Conservation (phyloP, 2,113 vertebrate species). For the Heteronetta atricapilla region DNA sequence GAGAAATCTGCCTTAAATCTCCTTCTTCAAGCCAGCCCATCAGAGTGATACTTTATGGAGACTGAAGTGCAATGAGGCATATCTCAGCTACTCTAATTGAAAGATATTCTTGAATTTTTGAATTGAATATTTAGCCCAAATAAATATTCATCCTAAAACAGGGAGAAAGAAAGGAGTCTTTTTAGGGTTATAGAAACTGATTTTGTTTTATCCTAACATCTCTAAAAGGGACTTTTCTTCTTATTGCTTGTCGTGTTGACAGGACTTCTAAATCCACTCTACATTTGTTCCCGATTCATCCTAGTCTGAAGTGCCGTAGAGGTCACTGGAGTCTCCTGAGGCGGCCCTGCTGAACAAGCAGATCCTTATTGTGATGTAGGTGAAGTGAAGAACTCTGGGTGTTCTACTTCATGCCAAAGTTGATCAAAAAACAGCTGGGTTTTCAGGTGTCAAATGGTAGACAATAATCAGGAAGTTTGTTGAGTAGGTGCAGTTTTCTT, state of each 20-base stretch:
- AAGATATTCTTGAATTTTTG: neutral
- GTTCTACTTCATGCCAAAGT: neutral
- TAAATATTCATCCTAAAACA: neutral
- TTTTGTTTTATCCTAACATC: neutral
- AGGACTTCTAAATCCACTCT: neutral
- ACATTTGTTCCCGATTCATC: neutral
- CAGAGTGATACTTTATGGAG: neutral
- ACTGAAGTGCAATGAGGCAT: neutral
- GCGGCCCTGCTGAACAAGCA: neutral
- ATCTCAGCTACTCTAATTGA: neutral
- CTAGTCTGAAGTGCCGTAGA: neutral
- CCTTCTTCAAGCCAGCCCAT: neutral
- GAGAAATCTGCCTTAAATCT: neutral
- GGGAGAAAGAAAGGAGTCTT: neutral
- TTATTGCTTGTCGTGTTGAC: neutral
- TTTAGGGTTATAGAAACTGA: neutral
- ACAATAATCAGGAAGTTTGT: neutral
- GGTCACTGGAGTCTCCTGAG: neutral
- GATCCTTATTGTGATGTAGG: neutral
- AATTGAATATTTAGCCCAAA: neutral
- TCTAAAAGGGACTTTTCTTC: neutral
- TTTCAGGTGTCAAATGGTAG: neutral
- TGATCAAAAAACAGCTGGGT: neutral
- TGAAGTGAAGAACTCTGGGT: neutral
- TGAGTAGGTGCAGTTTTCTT: neutral